Evolutionary conservation across 2,888 invertebrate genomes (phyloP).

Genomic region (Ctenicera cuprea): DNA sequence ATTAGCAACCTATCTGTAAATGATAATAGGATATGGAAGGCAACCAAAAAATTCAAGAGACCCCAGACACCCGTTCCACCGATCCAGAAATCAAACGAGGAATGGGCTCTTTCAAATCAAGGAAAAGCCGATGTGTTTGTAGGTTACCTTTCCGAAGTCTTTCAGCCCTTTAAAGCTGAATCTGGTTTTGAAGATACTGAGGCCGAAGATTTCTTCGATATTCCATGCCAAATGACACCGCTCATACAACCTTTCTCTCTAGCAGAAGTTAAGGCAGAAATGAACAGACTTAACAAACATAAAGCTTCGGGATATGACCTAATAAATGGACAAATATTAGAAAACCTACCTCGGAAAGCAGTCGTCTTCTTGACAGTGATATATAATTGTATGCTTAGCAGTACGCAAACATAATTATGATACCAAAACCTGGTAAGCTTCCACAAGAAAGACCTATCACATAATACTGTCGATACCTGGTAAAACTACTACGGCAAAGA

Average conservation of each 20-base stretch:
- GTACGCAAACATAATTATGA: slow-evolving; percentile 3
- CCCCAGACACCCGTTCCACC: slow-evolving; percentile 2
- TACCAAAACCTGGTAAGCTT: background rate
- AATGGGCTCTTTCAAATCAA: slow-evolving; percentile 12
- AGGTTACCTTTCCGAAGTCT: background rate
- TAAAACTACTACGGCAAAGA: background rate
- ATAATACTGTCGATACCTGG: background rate
- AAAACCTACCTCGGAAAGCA: background rate
- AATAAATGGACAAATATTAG: background rate
- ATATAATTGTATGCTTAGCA: slow-evolving; percentile 14
- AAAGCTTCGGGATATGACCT: slow-evolving; percentile 12
- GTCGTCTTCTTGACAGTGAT: background rate
- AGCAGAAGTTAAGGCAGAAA: slow-evolving; percentile 13
- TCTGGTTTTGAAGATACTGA: background rate
- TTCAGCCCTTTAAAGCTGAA: background rate
- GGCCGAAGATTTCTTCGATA: background rate
- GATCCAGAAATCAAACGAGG: background rate
- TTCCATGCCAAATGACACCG: slow-evolving; percentile 13
- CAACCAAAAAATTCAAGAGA: slow-evolving; percentile 20
- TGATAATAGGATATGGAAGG: background rate
- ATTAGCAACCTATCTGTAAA: background rate
- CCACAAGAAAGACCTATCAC: slow-evolving; percentile 1
- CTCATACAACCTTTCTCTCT: slow-evolving; percentile 2
- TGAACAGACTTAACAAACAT: background rate
- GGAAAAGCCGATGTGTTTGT: slow-evolving; percentile 1